Evolutionary conservation across 2,888 invertebrate genomes (phyloP).

Genomic region (Abrostola triplasia): DNA sequence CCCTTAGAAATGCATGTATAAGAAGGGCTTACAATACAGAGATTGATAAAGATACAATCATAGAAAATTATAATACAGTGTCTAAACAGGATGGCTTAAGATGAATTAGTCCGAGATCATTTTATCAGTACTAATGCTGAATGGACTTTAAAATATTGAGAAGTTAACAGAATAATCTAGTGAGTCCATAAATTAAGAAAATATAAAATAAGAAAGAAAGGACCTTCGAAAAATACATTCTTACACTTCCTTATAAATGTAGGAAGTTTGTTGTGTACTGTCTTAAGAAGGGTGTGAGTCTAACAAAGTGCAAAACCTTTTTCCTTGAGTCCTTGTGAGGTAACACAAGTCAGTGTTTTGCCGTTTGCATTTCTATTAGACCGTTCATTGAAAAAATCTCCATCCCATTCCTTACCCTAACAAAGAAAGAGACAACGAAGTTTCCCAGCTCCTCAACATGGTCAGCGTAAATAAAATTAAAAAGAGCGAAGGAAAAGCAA

Average conservation of each 20-base stretch:
- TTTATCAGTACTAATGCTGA: no score
- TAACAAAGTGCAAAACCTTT: conserved; percentile 27
- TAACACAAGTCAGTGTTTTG: conserved; percentile 50
- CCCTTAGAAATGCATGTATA: conserved; percentile 10
- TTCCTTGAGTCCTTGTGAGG: conserved; percentile 35
- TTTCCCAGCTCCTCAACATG: conserved; percentile 36
- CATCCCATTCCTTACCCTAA: conserved; percentile 32
- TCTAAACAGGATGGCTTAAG: not conserved
- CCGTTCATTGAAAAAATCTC: conserved; percentile 47
- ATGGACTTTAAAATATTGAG: no score
- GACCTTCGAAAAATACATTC: no score
- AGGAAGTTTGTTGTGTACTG: not conserved
- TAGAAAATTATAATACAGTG: not conserved
- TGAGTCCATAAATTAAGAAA: no score
- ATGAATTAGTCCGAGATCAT: no score
- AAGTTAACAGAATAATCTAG: no score
- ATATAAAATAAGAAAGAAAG: no score
- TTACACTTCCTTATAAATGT: no score
- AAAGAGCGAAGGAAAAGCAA: conserved; percentile 51
- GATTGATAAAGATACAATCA: conserved; percentile 3
- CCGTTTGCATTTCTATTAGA: conserved; percentile 58
- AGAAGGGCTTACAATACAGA: conserved; percentile 9
- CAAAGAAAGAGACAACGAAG: conserved; percentile 24
- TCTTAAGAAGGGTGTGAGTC: conserved; percentile 5
- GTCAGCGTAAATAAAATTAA: conserved; percentile 43